Conservation (phyloP, 2,113 vertebrate species). For the Ictalurus furcatus region DNA sequence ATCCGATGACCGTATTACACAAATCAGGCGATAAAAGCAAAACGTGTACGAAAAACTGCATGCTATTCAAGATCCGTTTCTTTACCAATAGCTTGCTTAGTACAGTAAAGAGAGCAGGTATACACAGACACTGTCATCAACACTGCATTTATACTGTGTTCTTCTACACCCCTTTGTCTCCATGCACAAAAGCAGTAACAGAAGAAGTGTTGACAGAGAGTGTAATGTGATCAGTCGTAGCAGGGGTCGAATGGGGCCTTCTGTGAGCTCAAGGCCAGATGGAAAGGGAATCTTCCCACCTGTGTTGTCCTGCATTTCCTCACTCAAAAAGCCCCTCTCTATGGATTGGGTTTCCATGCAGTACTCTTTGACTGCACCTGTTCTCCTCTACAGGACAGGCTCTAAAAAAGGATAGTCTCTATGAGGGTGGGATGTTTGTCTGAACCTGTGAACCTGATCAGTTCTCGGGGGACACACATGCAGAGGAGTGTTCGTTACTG, state of each 20-base stretch:
- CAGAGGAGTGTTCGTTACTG: conserved; percentile 15
- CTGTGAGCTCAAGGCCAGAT: conserved; percentile 40
- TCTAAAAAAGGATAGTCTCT: conserved; percentile 29
- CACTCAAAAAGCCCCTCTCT: conserved; percentile 48
- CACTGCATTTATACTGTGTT: conserved; percentile 38
- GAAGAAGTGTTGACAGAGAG: conserved; percentile 61
- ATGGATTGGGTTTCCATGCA: conserved; percentile 33
- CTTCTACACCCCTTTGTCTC: conserved; percentile 60
- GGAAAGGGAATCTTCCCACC: conserved; percentile 50
- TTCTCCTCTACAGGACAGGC: conserved; percentile 19
- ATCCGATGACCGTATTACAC: background rate
- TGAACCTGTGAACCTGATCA: conserved; percentile 22
- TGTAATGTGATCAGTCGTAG: conserved; percentile 63
- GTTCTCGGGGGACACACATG: conserved; percentile 20
- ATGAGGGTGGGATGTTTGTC: conserved; percentile 1
- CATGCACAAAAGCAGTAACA: conserved; percentile 62
- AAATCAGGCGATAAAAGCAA: background rate
- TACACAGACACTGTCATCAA: conserved; percentile 45
- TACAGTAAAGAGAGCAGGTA: background rate
- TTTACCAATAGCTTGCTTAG: background rate
- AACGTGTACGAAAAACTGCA: background rate
- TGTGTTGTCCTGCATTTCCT: conserved; percentile 62
- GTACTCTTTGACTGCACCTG: conserved; percentile 31
- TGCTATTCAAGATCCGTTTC: conserved; percentile 4
- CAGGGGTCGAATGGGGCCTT: conserved; percentile 50